Conservation (phyloP, 2,113 vertebrate genomes). For the cat (Felis catus) region F.catus_Fca126_mat1.0 CM031412.1:71779001-71779500, state of each 20-base stretch:
- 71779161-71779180: background rate
- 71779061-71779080: background rate
- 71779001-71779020: background rate
- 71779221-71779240: background rate
- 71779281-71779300: too few species aligned
- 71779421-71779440: too few species aligned
- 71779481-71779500: background rate
- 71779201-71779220: background rate
- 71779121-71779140: background rate
- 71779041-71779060: background rate
- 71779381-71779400: too few species aligned
- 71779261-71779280: too few species aligned
- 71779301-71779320: too few species aligned
- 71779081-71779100: background rate
- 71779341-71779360: too few species aligned
- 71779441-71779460: background rate
- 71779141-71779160: background rate
- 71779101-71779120: background rate
- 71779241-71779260: background rate
- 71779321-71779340: too few species aligned
- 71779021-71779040: background rate
- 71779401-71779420: too few species aligned
- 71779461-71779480: background rate
- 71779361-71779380: too few species aligned
- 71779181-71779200: background rate